Base-by-base conservation (phyloP, 2,113 vertebrate species). In the Xiphorhynchus elegans region DNA sequence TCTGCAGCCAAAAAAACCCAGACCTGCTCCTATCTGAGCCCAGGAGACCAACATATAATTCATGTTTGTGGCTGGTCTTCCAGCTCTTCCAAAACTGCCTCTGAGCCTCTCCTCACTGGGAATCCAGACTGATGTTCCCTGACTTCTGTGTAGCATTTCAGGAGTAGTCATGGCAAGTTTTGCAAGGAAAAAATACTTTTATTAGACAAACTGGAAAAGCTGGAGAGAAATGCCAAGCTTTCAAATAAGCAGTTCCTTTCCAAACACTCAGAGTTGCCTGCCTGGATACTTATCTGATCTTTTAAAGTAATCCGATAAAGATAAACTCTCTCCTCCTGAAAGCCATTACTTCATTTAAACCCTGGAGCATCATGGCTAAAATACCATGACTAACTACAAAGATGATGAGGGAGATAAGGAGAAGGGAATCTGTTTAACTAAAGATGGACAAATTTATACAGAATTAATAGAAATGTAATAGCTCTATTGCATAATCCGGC, bases 251-350 rank as follows among this genome's bases (percentile, higher is more conserved):
- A 86, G 7, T 59, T 92, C 79, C 59, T 56, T 63, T 70, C 86
- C 63, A 72, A 77, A 55, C 39, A 47, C 35, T 78, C 60, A 72
- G 68, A 21, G 29, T 89, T 81, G 89, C 16, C 0, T 93, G 94
- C 52, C 64, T 84, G 75, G n/a, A 15, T 84, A 73, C 89, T 95
- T 86, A 81, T 95, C 80, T 93, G 83, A 52, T 86, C 89, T 84
- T 77, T 59, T 68, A 55, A 66, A 77, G 33, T n/a, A 90, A 92
- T 84, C 35, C 64, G 81, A 46, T 47, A 10, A 64, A 95, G 83
- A 93, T 81, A 91, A 96, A 92, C 80, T 92, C 64, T 90, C 79
- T 84, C 56, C 68, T 33, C 29, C 29, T 74, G 50, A 89, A 64
- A 95, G 73, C 69, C 77, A 52, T 89, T 72, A 5, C 35, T 53